Evolutionary conservation across 2,797 vertebrate genomes (phyloP).

Genomic region (Hemibagrus guttatus): DNA sequence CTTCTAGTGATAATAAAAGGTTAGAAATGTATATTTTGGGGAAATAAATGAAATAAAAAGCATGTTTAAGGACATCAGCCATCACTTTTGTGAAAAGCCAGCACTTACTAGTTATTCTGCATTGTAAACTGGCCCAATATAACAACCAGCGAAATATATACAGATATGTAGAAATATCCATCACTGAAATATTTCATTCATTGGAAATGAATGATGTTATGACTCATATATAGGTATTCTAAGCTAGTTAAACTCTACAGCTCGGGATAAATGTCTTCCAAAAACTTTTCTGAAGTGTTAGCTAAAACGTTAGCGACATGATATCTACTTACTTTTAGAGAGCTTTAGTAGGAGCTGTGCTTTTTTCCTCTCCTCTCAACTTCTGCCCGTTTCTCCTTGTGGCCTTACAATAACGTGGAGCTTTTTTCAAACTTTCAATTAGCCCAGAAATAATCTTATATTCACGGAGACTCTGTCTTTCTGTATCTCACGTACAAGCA

Average conservation of each 20-base stretch:
- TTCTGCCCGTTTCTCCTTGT: not conserved
- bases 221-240: not conserved
- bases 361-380: not conserved
- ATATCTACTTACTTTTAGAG: constrained; percentile 12
- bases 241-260: not conserved
- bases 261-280: not conserved
- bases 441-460: not conserved
- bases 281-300: not conserved
- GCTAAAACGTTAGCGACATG: constrained; percentile 11
- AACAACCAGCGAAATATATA: not conserved
- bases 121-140: not conserved
- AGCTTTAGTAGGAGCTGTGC: not conserved
- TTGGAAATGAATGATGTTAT: no score
- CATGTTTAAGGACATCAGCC: not conserved
- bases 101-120: not conserved
- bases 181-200: not conserved
- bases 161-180: not conserved
- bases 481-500: not conserved
- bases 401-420: not conserved
- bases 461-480: not conserved
- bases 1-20: not conserved
- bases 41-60: not conserved
- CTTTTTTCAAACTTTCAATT: not conserved
- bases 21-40: not conserved
- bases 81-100: not conserved